Evolutionary conservation across 2,888 invertebrate species (phyloP).

Genomic region (Tridacna crocea): DNA sequence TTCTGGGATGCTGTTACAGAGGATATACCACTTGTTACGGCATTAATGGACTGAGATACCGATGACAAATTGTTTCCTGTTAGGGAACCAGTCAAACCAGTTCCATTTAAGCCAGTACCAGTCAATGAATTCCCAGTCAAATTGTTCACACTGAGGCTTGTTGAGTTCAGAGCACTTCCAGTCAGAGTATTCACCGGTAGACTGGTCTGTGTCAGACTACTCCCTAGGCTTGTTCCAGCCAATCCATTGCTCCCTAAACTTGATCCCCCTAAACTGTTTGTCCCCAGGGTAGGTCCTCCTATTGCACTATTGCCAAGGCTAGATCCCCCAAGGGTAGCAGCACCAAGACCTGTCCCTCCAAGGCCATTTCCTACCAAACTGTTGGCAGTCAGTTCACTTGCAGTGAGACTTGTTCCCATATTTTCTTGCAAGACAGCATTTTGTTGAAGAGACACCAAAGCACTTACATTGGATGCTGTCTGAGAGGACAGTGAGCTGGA

Average conservation of each 20-base stretch:
- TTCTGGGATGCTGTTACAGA: slow-evolving; percentile 58
- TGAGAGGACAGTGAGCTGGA: slow-evolving; percentile 64
- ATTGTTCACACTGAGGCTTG: slow-evolving; percentile 50
- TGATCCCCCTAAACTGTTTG: slow-evolving; percentile 24
- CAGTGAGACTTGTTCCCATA: slow-evolving; percentile 51
- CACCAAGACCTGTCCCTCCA: slow-evolving; percentile 30
- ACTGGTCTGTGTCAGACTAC: slow-evolving; percentile 52
- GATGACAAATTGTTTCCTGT: slow-evolving; percentile 49
- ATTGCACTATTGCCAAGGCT: slow-evolving; percentile 34
- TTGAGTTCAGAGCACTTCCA: slow-evolving; percentile 43
- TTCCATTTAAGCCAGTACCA: slow-evolving; percentile 49
- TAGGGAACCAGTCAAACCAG: slow-evolving; percentile 53
- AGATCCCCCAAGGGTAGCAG: slow-evolving; percentile 33
- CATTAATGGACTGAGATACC: slow-evolving; percentile 54
- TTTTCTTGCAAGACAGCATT: slow-evolving; percentile 51
- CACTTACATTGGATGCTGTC: slow-evolving; percentile 63
- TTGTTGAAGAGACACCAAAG: slow-evolving; percentile 58
- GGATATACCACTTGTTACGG: slow-evolving; percentile 41
- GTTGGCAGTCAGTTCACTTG: slow-evolving; percentile 45
- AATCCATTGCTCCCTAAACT: slow-evolving; percentile 43
- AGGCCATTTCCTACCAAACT: slow-evolving; percentile 49
- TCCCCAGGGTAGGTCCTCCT: slow-evolving; percentile 42
- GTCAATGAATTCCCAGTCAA: slow-evolving; percentile 48
- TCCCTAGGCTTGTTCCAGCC: slow-evolving; percentile 47
- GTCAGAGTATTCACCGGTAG: slow-evolving; percentile 50